phyloP scores from a whole-genome alignment of 2,797 vertebrate species.

The Malacoctenus gilli region DNA sequence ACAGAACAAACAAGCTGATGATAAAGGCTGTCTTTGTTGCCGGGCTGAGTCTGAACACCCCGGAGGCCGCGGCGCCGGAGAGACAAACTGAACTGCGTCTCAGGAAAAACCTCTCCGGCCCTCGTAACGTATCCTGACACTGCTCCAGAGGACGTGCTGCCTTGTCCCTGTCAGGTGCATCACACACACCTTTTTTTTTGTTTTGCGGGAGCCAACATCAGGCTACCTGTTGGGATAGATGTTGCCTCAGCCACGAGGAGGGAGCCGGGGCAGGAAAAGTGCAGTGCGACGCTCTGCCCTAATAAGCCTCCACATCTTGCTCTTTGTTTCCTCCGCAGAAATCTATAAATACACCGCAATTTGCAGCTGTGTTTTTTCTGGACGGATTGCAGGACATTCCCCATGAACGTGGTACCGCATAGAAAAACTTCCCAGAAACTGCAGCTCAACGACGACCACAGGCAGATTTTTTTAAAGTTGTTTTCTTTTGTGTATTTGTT shows the following conservation, averaged over 20 bases:
- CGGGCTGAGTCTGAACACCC: conserved; percentile 53
- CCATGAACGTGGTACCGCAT: background rate
- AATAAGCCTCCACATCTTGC: conserved; percentile 26
- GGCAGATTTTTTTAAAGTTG: too few species aligned
- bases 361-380: conserved; percentile 29
- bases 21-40: conserved; percentile 66
- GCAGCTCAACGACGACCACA: too few species aligned
- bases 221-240: conserved; percentile 34
- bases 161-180: conserved; percentile 41
- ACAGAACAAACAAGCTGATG: conserved; percentile 58
- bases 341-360: conserved; percentile 33
- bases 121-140: conserved; percentile 41
- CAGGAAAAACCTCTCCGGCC: conserved; percentile 28
- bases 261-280: conserved; percentile 11
- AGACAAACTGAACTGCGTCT: conserved; percentile 49
- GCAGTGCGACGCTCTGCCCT: conserved; percentile 13
- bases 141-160: conserved; percentile 35
- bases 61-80: conserved; percentile 35
- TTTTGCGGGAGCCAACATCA: conserved; percentile 25
- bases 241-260: conserved; percentile 16
- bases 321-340: conserved; percentile 11
- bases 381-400: conserved; percentile 19
- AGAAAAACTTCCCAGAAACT: conserved; percentile 1
- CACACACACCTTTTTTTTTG: conserved; percentile 21
- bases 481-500: too few species aligned